These are phyloP conservation scores for Ephestia elutella DNA, from an alignment of 1,140 invertebrate species.

Conservation along the genomic window DNA sequence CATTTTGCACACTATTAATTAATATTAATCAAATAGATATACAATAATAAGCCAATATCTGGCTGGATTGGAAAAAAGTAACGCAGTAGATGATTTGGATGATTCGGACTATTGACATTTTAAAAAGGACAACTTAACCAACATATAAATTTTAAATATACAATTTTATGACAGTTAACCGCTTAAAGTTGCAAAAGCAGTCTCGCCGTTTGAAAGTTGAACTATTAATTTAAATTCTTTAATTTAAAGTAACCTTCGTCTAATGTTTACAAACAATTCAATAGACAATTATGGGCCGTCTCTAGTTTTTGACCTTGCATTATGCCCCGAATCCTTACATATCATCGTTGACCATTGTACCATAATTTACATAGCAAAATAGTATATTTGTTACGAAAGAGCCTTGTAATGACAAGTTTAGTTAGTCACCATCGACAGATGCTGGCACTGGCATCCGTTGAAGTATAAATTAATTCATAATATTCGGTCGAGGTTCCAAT, in stretches of 20 bases:
- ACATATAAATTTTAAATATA: background rate
- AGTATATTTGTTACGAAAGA: background rate
- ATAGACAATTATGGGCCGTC: background rate
- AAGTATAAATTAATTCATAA: background rate
- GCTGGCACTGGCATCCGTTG: background rate
- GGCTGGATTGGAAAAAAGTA: too few relatives aligned
- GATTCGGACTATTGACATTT: too few relatives aligned
- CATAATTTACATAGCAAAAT: background rate
- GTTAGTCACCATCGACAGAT: background rate
- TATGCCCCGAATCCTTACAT: background rate
- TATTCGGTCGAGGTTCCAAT: background rate
- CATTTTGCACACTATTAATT: too few relatives aligned
- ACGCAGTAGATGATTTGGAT: too few relatives aligned
- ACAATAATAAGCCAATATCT: too few relatives aligned
- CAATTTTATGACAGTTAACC: background rate
- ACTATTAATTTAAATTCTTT: background rate
- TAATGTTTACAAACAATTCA: background rate
- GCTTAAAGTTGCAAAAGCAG: background rate
- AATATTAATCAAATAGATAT: too few relatives aligned
- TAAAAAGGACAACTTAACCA: background rate
- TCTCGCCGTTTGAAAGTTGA: constrained; percentile 1
- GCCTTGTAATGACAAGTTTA: background rate
- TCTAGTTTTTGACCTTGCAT: background rate
- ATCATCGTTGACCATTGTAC: background rate
- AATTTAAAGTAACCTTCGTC: background rate